Evolutionary conservation across 2,888 invertebrate genomes (phyloP).

Genomic region (Noctua comes): DNA sequence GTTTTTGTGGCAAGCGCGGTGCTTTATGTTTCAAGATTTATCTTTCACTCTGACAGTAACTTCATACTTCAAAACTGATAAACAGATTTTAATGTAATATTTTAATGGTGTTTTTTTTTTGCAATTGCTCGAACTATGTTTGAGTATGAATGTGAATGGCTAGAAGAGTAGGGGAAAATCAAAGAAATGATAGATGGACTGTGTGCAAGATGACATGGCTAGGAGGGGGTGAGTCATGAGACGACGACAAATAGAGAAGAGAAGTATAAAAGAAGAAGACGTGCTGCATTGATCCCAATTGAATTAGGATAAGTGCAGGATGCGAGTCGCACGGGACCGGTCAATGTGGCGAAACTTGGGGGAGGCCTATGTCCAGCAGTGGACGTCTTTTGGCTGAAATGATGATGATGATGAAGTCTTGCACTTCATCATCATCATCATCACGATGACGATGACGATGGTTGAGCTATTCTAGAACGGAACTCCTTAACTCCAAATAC

Average conservation of each 20-base stretch:
- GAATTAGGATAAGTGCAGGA: background rate
- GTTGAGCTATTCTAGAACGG: background rate
- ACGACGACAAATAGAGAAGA: background rate
- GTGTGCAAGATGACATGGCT: background rate
- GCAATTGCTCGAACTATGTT: background rate
- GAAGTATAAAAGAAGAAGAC: background rate
- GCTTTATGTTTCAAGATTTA: background rate
- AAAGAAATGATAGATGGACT: background rate
- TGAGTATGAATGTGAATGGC: background rate
- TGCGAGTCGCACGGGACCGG: no score
- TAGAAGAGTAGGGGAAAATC: background rate
- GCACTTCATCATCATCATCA: no score
- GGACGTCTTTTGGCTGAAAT: no score
- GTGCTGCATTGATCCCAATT: background rate
- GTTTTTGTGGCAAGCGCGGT: slow-evolving; percentile 12
- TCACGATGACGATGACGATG: background rate
- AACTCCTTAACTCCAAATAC: background rate
- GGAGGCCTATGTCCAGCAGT: no score
- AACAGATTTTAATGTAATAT: background rate
- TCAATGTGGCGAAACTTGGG: no score
- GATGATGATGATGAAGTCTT: no score
- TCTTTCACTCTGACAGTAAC: background rate
- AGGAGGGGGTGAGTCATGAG: background rate
- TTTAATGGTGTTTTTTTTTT: background rate
- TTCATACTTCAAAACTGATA: background rate